These are phyloP conservation scores for Dromaius novaehollandiae DNA, from an alignment of 2,113 vertebrate species.

Conservation along the genomic window DNA sequence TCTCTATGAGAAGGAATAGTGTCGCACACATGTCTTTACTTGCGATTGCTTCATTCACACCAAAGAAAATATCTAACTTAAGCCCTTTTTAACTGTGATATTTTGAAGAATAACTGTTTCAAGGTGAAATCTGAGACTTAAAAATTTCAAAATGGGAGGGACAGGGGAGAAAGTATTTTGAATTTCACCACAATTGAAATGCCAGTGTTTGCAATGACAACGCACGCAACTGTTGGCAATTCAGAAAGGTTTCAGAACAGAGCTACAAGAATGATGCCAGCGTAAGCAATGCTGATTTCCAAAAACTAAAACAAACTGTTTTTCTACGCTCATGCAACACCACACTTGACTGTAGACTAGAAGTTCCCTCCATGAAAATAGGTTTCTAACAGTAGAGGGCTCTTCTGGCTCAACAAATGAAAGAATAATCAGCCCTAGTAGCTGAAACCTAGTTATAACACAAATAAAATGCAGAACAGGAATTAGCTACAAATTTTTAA, in stretches of 20 bases:
- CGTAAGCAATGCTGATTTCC: neutral
- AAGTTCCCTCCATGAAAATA: neutral
- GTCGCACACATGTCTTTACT: neutral
- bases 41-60: neutral
- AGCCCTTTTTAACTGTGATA: neutral
- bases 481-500: conserved; percentile 5
- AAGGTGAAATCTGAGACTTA: neutral
- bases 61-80: neutral
- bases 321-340: neutral
- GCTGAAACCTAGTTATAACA: neutral
- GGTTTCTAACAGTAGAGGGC: conserved; percentile 35
- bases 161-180: neutral
- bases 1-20: neutral
- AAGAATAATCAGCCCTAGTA: neutral
- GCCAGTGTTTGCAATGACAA: conserved; percentile 15
- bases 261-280: neutral
- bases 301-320: neutral
- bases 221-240: neutral
- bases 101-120: neutral
- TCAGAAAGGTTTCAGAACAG: neutral
- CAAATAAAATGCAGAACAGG: conserved; percentile 5
- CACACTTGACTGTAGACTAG: neutral
- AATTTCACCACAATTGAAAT: neutral
- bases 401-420: conserved; percentile 33
- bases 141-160: neutral